These are phyloP conservation scores for Caenorhabditis briggsae DNA, from an alignment of 1,140 invertebrate genomes.

Conservation along the genomic window DNA sequence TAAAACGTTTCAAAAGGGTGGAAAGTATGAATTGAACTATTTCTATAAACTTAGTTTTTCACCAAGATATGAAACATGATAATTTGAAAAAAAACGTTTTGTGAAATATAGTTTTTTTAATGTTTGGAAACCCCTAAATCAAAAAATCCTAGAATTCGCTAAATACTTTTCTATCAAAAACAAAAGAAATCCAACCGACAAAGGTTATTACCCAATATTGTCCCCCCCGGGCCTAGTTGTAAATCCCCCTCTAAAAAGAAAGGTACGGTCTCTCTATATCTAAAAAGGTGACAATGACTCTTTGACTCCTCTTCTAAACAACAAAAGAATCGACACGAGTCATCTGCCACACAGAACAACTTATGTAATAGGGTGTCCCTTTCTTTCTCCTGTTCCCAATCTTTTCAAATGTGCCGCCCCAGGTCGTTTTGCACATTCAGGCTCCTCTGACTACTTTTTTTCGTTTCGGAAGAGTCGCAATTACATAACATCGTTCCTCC, in stretches of 20 bases:
- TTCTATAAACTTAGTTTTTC: too few species aligned
- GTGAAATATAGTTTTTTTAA: too few species aligned
- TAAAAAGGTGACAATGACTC: conserved; percentile 47
- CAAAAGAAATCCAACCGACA: too few species aligned
- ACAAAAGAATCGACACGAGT: conserved; percentile 45
- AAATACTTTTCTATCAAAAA: too few species aligned
- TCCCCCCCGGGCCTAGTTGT: not conserved
- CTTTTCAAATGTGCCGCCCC: conserved; percentile 49
- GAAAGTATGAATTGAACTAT: too few species aligned
- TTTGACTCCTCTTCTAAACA: not conserved
- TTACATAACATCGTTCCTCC: not conserved
- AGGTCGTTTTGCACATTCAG: conserved; percentile 21
- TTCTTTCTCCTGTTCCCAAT: not conserved
- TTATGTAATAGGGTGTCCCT: conserved; percentile 53
- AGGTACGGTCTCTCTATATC: not conserved
- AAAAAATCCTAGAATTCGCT: too few species aligned
- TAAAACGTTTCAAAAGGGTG: too few species aligned
- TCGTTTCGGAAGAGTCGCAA: not conserved
- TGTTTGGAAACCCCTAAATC: too few species aligned
- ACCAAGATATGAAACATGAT: too few species aligned
- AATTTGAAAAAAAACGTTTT: too few species aligned
- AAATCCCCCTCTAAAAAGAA: conserved; percentile 5
- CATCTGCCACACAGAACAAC: conserved; percentile 45
- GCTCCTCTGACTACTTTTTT: not conserved
- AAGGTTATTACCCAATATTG: too few species aligned